A percentile compares a stretch with the other conserved stretches of the same genome.
Evolutionary conservation across 2,113 vertebrate genomes (phyloP).

Genomic region (Nycticebus coucang): DNA sequence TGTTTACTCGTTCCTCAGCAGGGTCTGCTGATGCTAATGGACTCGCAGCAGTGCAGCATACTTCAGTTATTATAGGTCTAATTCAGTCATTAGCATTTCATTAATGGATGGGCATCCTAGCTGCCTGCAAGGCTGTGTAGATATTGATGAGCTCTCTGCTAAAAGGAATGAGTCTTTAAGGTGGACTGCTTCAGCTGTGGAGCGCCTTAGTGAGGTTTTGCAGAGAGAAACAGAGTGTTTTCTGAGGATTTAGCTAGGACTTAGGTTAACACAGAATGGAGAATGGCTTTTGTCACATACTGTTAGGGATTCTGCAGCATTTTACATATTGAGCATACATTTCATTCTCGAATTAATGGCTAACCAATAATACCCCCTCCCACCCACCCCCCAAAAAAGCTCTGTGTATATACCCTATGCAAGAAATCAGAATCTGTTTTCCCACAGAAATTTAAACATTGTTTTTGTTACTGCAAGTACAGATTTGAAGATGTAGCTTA

Average conservation of each 20-base stretch:
- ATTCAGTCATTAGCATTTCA: slow-evolving; percentile 99
- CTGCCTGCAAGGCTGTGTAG: slow-evolving; percentile 88
- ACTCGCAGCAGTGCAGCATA: slow-evolving; percentile 93
- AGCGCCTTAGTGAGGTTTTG: slow-evolving; percentile 11
- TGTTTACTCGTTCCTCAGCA: slow-evolving; percentile 92
- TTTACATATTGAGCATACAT: background rate
- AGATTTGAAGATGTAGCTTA: background rate
- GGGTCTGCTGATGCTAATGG: slow-evolving; percentile 95
- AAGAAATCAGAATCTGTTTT: background rate
- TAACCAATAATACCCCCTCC: background rate
- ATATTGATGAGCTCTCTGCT: slow-evolving; percentile 90
- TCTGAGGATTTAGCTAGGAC: background rate
- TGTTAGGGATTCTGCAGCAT: background rate
- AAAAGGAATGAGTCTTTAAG: slow-evolving; percentile 86
- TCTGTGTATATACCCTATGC: background rate
- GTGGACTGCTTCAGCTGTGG: slow-evolving; percentile 79
- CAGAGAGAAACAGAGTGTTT: background rate
- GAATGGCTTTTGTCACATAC: background rate
- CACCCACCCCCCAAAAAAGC: too few species aligned
- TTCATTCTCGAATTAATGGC: background rate
- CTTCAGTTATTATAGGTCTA: slow-evolving; percentile 97
- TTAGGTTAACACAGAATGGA: background rate
- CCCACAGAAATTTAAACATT: background rate
- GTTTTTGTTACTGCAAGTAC: background rate
- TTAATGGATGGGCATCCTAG: slow-evolving; percentile 95